Percentiles rank a stretch among this genome's conserved stretches.
Conservation (phyloP, 2,888 invertebrate genomes). For the Pomacea canaliculata region DNA sequence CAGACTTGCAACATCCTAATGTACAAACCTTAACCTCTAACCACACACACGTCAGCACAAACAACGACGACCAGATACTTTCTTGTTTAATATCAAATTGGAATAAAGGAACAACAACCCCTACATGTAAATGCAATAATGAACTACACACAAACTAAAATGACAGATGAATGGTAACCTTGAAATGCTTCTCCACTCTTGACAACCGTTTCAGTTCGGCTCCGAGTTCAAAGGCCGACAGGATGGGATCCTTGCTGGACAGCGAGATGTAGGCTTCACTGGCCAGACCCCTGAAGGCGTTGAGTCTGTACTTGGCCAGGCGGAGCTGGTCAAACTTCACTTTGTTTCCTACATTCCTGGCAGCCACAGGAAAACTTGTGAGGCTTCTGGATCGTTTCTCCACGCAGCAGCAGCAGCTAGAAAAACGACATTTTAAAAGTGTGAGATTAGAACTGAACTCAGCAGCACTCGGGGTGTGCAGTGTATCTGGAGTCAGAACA, state of each 20-base stretch:
- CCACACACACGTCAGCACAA: too few relatives aligned
- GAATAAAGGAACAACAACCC: too few relatives aligned
- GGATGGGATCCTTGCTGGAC: slow-evolving; percentile 66
- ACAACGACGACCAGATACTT: too few relatives aligned
- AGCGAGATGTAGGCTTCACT: slow-evolving; percentile 68
- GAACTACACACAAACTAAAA: too few relatives aligned
- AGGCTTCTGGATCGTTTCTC: slow-evolving; percentile 64
- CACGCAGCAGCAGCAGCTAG: slow-evolving; percentile 57
- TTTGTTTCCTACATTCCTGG: slow-evolving; percentile 34
- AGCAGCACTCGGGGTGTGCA: too few relatives aligned
- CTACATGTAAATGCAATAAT: too few relatives aligned
- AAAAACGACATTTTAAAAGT: not conserved
- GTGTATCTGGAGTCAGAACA: too few relatives aligned
- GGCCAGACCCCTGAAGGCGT: slow-evolving; percentile 64
- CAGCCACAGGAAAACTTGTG: slow-evolving; percentile 66
- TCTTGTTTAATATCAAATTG: too few relatives aligned
- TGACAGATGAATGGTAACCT: slow-evolving; percentile 41
- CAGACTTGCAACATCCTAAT: too few relatives aligned
- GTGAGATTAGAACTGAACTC: not conserved
- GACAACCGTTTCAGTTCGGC: slow-evolving; percentile 61
- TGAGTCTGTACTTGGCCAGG: slow-evolving; percentile 65
- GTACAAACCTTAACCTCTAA: too few relatives aligned
- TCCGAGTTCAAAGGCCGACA: slow-evolving; percentile 65
- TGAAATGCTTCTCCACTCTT: slow-evolving; percentile 65
- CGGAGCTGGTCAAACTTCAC: slow-evolving; percentile 65